A percentile compares a stretch with the other conserved stretches of the same genome.
phyloP scores from a whole-genome alignment of 2,113 vertebrate genomes.

The Galbula dea region DNA sequence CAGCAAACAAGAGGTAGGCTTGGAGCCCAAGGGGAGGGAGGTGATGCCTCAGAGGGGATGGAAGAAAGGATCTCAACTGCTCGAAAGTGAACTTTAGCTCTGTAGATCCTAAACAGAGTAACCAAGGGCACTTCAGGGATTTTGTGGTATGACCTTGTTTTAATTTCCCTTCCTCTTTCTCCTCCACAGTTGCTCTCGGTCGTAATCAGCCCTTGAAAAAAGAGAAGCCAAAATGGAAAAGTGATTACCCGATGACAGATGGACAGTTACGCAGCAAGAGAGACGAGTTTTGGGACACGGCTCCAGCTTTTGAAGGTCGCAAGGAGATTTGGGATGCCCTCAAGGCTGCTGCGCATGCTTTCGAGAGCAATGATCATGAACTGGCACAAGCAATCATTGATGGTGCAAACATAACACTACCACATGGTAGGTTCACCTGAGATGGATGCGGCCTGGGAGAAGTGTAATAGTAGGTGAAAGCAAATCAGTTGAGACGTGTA shows the following conservation, averaged over 20 bases:
- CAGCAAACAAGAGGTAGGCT: background rate
- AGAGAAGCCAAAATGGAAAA: constrained; percentile 98
- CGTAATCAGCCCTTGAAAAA: constrained; percentile 96
- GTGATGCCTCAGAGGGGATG: background rate
- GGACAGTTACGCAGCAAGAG: constrained; percentile 96
- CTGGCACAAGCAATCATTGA: constrained; percentile 98
- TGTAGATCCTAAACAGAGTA: background rate
- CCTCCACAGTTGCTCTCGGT: constrained; percentile 87
- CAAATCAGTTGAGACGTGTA: background rate
- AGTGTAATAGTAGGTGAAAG: background rate
- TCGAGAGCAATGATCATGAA: constrained; percentile 94
- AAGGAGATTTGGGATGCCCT: constrained; percentile 98
- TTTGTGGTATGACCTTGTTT: background rate
- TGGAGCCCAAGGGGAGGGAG: background rate
- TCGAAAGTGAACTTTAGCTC: accelerated
- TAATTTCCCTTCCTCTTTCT: background rate
- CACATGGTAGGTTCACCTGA: constrained; percentile 82
- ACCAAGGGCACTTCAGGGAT: background rate
- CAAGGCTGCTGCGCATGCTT: constrained; percentile 92
- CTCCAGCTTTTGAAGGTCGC: constrained; percentile 94
- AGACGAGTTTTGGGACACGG: constrained; percentile 98
- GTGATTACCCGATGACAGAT: constrained; percentile 98
- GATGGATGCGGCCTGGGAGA: background rate
- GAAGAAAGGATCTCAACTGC: background rate
- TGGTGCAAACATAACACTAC: constrained; percentile 94